These are phyloP conservation scores for Lymantria dispar DNA, from an alignment of 2,888 invertebrate species.

Conservation along the genomic window DNA sequence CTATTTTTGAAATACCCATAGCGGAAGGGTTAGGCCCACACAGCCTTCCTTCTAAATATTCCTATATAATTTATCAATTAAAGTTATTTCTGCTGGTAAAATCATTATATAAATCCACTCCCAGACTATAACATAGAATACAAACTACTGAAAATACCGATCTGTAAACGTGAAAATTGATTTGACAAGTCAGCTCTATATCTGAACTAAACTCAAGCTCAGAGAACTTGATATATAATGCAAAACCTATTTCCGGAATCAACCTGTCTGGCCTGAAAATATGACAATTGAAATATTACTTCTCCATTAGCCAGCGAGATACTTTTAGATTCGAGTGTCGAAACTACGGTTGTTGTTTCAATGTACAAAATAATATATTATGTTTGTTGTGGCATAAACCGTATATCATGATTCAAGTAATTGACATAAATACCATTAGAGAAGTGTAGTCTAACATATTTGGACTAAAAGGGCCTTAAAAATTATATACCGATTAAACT, in stretches of 20 bases:
- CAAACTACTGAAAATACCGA: constrained; percentile 69
- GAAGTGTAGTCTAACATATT: no score
- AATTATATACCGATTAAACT: no score
- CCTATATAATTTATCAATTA: no score
- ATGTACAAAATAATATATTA: background rate
- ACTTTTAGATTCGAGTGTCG: constrained; percentile 35
- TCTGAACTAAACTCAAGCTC: constrained; percentile 48
- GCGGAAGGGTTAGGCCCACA: no score
- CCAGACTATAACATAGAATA: constrained; percentile 38
- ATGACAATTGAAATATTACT: constrained; percentile 53
- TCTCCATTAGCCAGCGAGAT: constrained; percentile 34
- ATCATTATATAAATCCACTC: constrained; percentile 34
- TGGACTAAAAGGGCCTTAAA: no score
- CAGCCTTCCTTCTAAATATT: no score
- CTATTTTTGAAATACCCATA: no score
- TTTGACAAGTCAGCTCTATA: constrained; percentile 68
- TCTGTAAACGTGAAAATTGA: constrained; percentile 73
- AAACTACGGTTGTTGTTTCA: constrained; percentile 14
- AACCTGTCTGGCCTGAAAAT: constrained; percentile 47
- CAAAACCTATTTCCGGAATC: constrained; percentile 60
- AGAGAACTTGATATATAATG: constrained; percentile 59
- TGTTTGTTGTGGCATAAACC: no score
- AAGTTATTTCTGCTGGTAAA: no score
- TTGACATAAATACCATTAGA: no score
- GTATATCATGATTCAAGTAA: no score